Percentiles rank a stretch among this genome's conserved stretches.
Evolutionary conservation across 2,113 vertebrate species (phyloP).

Genomic region (Microtus oregoni): DNA sequence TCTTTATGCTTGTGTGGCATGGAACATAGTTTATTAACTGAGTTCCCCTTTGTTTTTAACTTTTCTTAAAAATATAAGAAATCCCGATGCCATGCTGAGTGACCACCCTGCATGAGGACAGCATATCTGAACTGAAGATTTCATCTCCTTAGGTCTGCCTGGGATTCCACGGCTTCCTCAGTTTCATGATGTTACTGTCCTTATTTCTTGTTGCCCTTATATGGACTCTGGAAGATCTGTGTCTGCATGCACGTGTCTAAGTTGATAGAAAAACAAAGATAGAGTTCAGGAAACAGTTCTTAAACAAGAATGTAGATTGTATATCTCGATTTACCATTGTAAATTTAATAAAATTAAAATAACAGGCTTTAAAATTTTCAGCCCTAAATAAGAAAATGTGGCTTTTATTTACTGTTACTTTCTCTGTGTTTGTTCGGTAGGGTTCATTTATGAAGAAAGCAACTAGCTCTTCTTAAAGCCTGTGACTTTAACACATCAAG

Average conservation of each 20-base stretch:
- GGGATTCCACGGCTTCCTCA: too few species aligned
- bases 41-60: too few species aligned
- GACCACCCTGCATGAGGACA: too few species aligned
- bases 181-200: too few species aligned
- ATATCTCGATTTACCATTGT: neutral
- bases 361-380: neutral
- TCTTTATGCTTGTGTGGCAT: too few species aligned
- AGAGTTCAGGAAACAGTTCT: neutral
- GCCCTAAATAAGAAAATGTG: neutral
- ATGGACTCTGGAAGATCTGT: too few species aligned
- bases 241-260: neutral
- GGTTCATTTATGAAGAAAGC: neutral
- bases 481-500: neutral
- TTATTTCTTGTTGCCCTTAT: too few species aligned
- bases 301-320: neutral
- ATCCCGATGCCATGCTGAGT: too few species aligned
- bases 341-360: neutral
- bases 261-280: conserved; percentile 1
- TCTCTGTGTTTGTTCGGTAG: neutral
- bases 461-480: neutral
- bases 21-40: too few species aligned
- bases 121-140: neutral
- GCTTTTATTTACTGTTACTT: neutral
- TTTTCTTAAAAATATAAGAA: too few species aligned
- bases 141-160: too few species aligned